Evolutionary conservation across 2,797 vertebrate species (phyloP).

Genomic region (Enteromius paludinosus): DNA sequence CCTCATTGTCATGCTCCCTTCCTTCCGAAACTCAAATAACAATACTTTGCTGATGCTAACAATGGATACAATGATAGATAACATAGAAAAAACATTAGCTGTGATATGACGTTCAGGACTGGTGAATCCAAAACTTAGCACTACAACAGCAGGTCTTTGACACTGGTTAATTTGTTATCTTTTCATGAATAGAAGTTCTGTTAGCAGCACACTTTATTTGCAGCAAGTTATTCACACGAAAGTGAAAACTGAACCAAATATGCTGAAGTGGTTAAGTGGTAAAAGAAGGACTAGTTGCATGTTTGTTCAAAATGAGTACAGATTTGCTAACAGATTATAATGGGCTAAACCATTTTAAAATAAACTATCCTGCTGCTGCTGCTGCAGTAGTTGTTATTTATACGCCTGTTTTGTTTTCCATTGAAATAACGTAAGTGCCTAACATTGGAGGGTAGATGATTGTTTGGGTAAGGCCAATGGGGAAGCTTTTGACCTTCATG

Average conservation of each 20-base stretch:
- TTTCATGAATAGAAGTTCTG: not conserved
- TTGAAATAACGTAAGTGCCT: not conserved
- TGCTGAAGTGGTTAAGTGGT: constrained; percentile 36
- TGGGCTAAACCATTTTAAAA: not conserved
- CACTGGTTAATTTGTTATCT: not conserved
- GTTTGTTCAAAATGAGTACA: constrained; percentile 6
- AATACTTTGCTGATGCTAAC: not conserved
- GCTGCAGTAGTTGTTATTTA: not conserved
- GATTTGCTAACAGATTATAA: not conserved
- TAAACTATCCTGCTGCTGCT: too few relatives aligned
- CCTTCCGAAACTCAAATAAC: constrained; percentile 1
- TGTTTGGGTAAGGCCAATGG: constrained; percentile 39
- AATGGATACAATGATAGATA: not conserved
- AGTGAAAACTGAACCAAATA: constrained; percentile 29
- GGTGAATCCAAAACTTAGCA: not conserved
- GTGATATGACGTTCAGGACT: not conserved
- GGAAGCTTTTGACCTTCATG: constrained; percentile 58
- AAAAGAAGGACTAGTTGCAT: not conserved
- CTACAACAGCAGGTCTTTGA: too few relatives aligned
- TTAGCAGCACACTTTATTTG: not conserved
- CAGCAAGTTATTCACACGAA: constrained; percentile 21
- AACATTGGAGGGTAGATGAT: not conserved
- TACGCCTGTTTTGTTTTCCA: not conserved
- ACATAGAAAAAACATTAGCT: not conserved
- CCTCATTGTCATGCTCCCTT: not conserved